Evolutionary conservation across 2,888 invertebrate species (phyloP), one percentile per base, ranked within the genome.

Genomic region (Ptychoptera contaminata): DNA sequence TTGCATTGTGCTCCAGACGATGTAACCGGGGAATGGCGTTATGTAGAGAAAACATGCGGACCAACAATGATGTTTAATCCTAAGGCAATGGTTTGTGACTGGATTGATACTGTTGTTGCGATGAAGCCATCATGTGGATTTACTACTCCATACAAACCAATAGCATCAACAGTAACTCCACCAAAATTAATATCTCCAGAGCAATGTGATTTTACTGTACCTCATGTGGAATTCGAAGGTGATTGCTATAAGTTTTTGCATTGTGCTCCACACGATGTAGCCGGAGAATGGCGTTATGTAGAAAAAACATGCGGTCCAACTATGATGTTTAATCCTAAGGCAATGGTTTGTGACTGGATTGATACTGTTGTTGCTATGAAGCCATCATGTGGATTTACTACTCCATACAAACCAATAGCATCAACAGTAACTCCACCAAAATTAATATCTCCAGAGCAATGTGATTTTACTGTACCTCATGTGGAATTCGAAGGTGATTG

Each of bases 211-310:
- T 7, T 5, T 23, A 23, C 23, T 23, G 23, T 23, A 23, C 23
- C 23, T 5, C 23, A 73, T 57, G 67, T 71, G 55, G 70, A 74
- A 11, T 77, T 77, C 60, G 74, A 75, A 0, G 69, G 63, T 1
- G 74, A 83, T 60, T 86, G 85, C 56, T 67, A 69, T 51, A 67
- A 74, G 56, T 86, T 81, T 65, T 74, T 77, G 56, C 79, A 83
- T 46, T 85, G 84, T 48, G 64, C 67, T 0, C 73, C 74, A 0
- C n/a, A n/a, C n/a, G 5, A 5, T 11, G 55, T 59, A 30, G 55
- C 60, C 1, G 58, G 56, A n/a, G 65, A 63, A 1, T 63, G 64
- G 42, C 61, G 67, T 45, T 62, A 71, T 16, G 74, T 79, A 8
- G 68, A 74, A 50, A 78, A 79, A 62, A 60, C 63, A 6, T 82